A percentile compares a stretch with the other conserved stretches of the same genome.
These are phyloP conservation scores for Candoia aspera DNA, from an alignment of 2,113 vertebrate species.

Conservation along the genomic window DNA sequence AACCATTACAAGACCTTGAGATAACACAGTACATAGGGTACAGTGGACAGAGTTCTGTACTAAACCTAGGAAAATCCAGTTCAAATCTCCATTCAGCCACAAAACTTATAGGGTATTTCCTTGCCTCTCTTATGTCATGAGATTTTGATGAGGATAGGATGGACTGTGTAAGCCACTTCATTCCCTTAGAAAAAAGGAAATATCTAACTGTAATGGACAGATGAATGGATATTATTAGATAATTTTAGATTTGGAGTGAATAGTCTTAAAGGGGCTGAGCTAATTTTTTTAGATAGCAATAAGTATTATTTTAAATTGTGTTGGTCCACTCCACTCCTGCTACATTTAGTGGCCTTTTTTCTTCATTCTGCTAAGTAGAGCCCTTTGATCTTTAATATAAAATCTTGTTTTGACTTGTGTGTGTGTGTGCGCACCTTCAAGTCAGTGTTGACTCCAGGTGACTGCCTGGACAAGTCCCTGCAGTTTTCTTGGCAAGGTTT, in stretches of 20 bases:
- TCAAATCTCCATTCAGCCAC: neutral
- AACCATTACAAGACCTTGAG: neutral
- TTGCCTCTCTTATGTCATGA: neutral
- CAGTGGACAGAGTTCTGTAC: neutral
- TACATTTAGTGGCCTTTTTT: neutral
- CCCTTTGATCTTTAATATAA: neutral
- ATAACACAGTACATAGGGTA: neutral
- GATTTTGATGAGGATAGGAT: neutral
- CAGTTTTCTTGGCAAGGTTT: neutral
- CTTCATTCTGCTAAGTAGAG: neutral
- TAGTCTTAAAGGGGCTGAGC: neutral
- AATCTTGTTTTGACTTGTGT: neutral
- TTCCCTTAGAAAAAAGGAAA: neutral
- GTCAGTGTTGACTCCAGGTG: neutral
- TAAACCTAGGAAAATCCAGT: neutral
- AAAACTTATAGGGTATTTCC: neutral
- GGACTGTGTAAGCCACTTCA: neutral
- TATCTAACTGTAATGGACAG: neutral
- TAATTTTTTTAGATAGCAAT: neutral
- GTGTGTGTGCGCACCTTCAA: neutral
- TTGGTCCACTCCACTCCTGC: neutral
- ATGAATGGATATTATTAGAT: neutral
- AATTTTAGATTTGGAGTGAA: neutral
- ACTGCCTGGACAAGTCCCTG: neutral
- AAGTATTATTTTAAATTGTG: neutral